Evolutionary conservation across 2,888 invertebrate species (phyloP).

Genomic region (Chrysina gloriosa): DNA sequence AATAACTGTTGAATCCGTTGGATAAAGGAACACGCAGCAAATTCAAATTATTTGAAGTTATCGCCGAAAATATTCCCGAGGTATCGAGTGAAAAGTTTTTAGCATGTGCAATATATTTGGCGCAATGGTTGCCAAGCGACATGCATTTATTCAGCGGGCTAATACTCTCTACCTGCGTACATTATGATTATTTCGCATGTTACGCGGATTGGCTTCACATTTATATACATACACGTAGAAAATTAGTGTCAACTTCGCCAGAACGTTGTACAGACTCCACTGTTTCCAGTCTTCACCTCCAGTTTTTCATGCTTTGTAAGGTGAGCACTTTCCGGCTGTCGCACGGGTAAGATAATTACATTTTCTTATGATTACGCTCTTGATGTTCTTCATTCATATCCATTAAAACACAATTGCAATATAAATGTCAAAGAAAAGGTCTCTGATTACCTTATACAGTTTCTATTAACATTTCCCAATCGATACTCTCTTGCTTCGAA

Average conservation of each 20-base stretch:
- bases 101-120: background rate
- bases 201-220: background rate
- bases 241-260: background rate
- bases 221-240: background rate
- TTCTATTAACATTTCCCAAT: conserved; percentile 15
- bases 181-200: conserved; percentile 3
- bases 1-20: background rate
- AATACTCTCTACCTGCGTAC: background rate
- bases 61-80: background rate
- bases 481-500: conserved; percentile 29
- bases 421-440: conserved; percentile 41
- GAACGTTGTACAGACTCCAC: background rate
- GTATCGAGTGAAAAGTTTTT: background rate
- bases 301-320: conserved; percentile 3
- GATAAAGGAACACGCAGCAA: background rate
- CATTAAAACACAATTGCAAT: conserved; percentile 35
- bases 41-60: background rate
- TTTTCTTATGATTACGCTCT: conserved; percentile 28
- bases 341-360: conserved; percentile 17
- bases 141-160: background rate
- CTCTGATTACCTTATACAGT: conserved; percentile 28
- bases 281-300: background rate
- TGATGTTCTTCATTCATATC: conserved; percentile 32
- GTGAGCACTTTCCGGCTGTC: background rate
- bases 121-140: background rate